Evolutionary conservation across 2,113 vertebrate genomes (phyloP).

Genomic region (Poeciliopsis turrubarensis): DNA sequence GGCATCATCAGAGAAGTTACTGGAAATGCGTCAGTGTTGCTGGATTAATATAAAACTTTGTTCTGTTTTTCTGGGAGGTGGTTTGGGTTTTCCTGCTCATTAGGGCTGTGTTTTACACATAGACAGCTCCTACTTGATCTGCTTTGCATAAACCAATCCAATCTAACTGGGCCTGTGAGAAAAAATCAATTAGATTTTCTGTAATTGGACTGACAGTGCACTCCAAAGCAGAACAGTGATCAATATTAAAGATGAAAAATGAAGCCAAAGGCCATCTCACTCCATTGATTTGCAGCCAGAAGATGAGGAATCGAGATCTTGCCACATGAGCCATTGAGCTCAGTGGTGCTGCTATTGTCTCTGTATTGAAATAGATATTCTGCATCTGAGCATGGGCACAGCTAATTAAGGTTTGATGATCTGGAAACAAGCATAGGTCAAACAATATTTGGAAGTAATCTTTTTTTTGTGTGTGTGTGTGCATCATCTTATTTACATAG

Average conservation of each 20-base stretch:
- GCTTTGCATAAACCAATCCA: constrained; percentile 81
- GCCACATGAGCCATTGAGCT: constrained; percentile 69
- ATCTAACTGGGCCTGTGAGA: constrained; percentile 72
- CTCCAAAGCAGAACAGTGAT: constrained; percentile 75
- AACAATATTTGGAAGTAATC: constrained; percentile 47
- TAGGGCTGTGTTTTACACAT: constrained; percentile 76
- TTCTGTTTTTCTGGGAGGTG: constrained; percentile 33
- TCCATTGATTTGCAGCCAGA: constrained; percentile 75
- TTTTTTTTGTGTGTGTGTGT: constrained; percentile 37
- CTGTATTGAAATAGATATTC: constrained; percentile 61
- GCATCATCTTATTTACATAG: neutral
- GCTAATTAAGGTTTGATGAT: constrained; percentile 67
- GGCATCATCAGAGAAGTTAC: constrained; percentile 16
- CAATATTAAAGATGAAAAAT: constrained; percentile 82
- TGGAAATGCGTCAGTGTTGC: constrained; percentile 15
- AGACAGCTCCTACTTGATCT: constrained; percentile 77
- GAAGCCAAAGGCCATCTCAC: constrained; percentile 77
- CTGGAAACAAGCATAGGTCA: constrained; percentile 63
- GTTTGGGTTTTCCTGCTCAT: constrained; percentile 63
- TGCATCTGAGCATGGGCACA: constrained; percentile 49
- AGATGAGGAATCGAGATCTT: constrained; percentile 63
- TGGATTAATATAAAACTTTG: constrained; percentile 3
- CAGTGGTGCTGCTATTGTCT: constrained; percentile 73
- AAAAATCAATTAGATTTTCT: constrained; percentile 80
- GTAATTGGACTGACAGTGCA: constrained; percentile 81